Evolutionary conservation across 2,888 invertebrate species (phyloP).

Genomic region (Cataglyphis rosenhaueri): DNA sequence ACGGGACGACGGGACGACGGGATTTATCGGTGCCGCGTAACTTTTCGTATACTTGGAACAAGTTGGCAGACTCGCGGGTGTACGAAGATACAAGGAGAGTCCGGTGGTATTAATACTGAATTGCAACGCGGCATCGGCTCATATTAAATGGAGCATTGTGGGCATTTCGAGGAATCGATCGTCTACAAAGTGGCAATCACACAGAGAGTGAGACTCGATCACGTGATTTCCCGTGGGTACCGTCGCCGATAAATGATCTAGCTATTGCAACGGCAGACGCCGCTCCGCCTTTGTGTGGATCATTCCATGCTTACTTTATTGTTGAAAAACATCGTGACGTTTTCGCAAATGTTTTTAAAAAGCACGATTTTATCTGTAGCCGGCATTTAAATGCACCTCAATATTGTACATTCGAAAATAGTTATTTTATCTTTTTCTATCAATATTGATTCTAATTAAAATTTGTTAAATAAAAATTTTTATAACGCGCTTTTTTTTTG

Average conservation of each 20-base stretch:
- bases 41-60: slow-evolving; percentile 18
- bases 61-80: not conserved
- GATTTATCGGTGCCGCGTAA: slow-evolving; percentile 43
- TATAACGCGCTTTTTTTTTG: not conserved
- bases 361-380: not conserved
- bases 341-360: slow-evolving; percentile 42
- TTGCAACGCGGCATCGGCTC: slow-evolving; percentile 56
- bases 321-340: slow-evolving; percentile 31
- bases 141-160: slow-evolving; percentile 80
- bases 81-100: slow-evolving; percentile 29
- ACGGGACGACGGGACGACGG: slow-evolving; percentile 23
- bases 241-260: slow-evolving; percentile 81
- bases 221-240: slow-evolving; percentile 84
- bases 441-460: not conserved
- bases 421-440: not conserved
- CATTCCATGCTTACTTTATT: slow-evolving; percentile 61
- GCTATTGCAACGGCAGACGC: slow-evolving; percentile 68
- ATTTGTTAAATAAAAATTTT: not conserved
- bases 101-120: slow-evolving; percentile 61
- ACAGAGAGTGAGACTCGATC: slow-evolving; percentile 80
- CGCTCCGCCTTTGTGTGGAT: slow-evolving; percentile 60
- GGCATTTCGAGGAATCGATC: slow-evolving; percentile 77
- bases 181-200: slow-evolving; percentile 82
- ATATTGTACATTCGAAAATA: not conserved
- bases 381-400: not conserved